Conservation (phyloP, 2,797 vertebrate species). For the Prunella strophiata region DNA sequence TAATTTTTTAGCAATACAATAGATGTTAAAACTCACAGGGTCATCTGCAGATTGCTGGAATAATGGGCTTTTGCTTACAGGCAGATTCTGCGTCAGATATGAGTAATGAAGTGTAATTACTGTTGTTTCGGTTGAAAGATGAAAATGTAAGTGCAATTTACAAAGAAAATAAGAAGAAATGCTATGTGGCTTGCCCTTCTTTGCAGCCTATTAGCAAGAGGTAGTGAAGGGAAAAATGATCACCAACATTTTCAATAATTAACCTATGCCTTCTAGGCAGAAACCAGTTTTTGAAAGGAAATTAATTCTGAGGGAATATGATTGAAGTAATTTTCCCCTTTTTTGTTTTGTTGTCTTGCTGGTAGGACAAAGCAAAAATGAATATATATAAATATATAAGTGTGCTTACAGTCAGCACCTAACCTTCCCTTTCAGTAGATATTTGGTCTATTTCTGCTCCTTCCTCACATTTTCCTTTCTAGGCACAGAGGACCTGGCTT, state of each 20-base stretch:
- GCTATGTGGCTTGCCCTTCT: neutral
- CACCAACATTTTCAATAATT: conserved; percentile 40
- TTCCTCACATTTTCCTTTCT: neutral
- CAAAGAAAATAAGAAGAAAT: conserved; percentile 20
- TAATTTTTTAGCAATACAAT: neutral
- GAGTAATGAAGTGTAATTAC: conserved; percentile 54
- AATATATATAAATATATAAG: neutral
- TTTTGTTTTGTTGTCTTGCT: neutral
- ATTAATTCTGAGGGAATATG: conserved; percentile 9
- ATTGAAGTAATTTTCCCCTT: conserved; percentile 8
- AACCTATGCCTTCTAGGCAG: conserved; percentile 17
- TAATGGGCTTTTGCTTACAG: conserved; percentile 49
- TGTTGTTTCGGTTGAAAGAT: conserved; percentile 34
- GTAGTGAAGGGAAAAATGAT: neutral
- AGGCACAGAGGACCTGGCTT: neutral
- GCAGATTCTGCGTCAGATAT: conserved; percentile 45
- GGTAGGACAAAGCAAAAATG: neutral
- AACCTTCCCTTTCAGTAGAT: neutral
- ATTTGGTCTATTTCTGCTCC: fast-evolving
- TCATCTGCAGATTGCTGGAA: conserved; percentile 52
- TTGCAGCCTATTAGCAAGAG: neutral
- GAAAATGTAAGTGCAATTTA: conserved; percentile 36
- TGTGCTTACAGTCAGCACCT: neutral
- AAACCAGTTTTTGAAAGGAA: conserved; percentile 46
- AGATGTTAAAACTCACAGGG: conserved; percentile 23